Evolutionary conservation across 2,888 invertebrate species (phyloP).

Genomic region (Punctoribates punctum): DNA sequence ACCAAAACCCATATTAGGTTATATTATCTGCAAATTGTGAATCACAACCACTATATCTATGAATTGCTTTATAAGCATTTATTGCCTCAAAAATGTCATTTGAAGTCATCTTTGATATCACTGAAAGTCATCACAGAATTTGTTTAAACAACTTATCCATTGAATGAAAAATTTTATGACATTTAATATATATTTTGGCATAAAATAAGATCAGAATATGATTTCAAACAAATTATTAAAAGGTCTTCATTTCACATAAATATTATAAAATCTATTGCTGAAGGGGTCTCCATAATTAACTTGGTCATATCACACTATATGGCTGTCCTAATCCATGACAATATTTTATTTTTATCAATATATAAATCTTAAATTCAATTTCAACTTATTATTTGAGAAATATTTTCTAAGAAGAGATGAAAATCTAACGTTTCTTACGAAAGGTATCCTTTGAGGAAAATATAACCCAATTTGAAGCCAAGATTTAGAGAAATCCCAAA

Average conservation of each 20-base stretch:
- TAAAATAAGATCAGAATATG: background rate
- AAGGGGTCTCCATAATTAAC: no score
- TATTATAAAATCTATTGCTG: no score
- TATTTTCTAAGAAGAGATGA: no score
- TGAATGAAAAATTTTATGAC: background rate
- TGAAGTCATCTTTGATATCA: background rate
- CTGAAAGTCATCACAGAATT: background rate
- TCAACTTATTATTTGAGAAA: no score
- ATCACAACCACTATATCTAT: background rate
- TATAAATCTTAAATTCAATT: no score
- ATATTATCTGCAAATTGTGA: background rate
- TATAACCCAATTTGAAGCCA: background rate
- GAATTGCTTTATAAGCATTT: slow-evolving; percentile 23
- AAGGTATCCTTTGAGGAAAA: no score
- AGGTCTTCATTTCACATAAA: background rate
- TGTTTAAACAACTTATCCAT: background rate
- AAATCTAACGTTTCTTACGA: no score
- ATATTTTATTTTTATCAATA: no score
- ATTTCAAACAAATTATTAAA: background rate
- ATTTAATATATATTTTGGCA: background rate
- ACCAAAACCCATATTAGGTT: background rate
- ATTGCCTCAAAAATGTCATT: slow-evolving; percentile 3
- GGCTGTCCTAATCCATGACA: no score
- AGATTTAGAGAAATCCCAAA: background rate
- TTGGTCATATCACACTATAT: no score